Evolutionary conservation across 2,888 invertebrate species (phyloP), one percentile per base, ranked within the genome.

Genomic region (Pinctada fucata): DNA sequence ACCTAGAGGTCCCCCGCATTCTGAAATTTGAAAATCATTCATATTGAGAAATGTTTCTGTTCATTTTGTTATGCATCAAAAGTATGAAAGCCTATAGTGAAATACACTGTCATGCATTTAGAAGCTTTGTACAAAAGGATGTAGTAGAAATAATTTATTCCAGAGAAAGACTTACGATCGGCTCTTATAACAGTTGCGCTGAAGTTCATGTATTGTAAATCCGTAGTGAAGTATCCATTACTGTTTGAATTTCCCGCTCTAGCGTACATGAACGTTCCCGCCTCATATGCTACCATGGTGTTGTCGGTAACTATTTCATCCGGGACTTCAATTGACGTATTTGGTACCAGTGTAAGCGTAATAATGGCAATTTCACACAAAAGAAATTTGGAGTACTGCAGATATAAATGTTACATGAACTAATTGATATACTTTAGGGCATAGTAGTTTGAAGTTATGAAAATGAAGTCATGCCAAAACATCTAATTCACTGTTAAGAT

Each of bases 331-430:
- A 83, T 81, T 6, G 80, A 76, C 3, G 74, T 76, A 72, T 85
- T 82, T 3, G 86, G 80, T 16, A 76, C 67, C 3, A 88, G 69
- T 0, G 69, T 67, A 2, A 86, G 80, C 16, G 72, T 77, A 68
- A 88, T 83, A 4, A 68, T 71, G 6, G 85, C 72, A 3, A 81
- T 82, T 68, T 90, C 89, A 45, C 87, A 84, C 82, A 90, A 87
- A 78, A 83, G 86, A 6, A 90, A 76, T 2, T 76, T 65, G 2
- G 80, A 81, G 72, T 87, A 85, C 90, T 90, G 83, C 5, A 76
- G 76, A 72, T 58, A 64, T 10, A 63, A 67, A 66, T 31, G 31
- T 31, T 31, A 31, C 31, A 31, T 10, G 31, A 48, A 51, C 4
- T 10, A 2, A n/a, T 51, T 13, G 3, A 50, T 3, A 16, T 50